Percentiles rank a stretch among this genome's conserved stretches.
Evolutionary conservation across 2,888 invertebrate genomes (phyloP).

Genomic region (Camponotus fellah): DNA sequence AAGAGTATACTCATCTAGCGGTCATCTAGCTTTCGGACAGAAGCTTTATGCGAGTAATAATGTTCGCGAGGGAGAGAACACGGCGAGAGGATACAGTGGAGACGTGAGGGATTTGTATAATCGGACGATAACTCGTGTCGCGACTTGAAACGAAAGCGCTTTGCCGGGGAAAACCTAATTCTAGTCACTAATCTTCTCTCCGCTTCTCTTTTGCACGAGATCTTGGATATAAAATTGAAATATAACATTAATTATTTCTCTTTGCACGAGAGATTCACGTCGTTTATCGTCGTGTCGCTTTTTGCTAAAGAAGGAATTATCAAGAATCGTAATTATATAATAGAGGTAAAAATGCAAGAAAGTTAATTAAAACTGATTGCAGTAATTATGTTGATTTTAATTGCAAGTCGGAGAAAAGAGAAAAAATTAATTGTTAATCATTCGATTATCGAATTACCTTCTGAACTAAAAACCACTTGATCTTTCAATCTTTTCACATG

Average conservation of each 20-base stretch:
- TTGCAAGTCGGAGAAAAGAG: background rate
- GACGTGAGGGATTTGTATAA: constrained; percentile 47
- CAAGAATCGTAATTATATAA: constrained; percentile 15
- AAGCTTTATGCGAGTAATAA: constrained; percentile 70
- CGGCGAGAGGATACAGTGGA: constrained; percentile 7
- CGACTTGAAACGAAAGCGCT: constrained; percentile 28
- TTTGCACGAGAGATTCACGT: background rate
- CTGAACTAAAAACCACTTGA: background rate
- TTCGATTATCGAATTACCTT: constrained; percentile 9
- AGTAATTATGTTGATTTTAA: constrained; percentile 36
- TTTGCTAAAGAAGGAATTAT: constrained; percentile 9
- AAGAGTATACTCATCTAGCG: constrained; percentile 73
- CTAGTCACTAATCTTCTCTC: constrained; percentile 7
- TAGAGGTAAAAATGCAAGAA: background rate
- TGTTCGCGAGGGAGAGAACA: background rate
- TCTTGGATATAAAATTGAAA: background rate
- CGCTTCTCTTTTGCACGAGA: constrained; percentile 4
- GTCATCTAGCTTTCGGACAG: constrained; percentile 70
- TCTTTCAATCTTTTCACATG: background rate
- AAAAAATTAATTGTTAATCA: constrained; percentile 29
- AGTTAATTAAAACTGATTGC: constrained; percentile 33
- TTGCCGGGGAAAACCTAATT: constrained; percentile 11
- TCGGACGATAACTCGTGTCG: constrained; percentile 40
- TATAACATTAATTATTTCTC: background rate
- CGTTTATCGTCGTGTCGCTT: background rate